Evolutionary conservation across 1,140 invertebrate species (phyloP).

Genomic region (Metaphire vulgaris): DNA sequence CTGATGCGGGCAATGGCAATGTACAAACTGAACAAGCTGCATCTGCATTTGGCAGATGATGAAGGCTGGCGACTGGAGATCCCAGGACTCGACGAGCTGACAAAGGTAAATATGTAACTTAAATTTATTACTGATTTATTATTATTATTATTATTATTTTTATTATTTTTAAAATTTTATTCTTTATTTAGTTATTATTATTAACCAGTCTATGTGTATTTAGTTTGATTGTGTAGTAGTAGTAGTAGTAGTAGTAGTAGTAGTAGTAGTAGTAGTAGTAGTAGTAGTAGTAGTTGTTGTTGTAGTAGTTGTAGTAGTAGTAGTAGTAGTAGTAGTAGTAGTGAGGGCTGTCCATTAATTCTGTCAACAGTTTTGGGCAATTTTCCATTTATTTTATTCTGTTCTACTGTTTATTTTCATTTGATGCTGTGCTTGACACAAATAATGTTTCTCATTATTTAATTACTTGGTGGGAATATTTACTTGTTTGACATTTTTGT

Average conservation of each 20-base stretch:
- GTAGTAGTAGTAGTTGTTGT: too few species aligned
- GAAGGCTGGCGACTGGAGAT: slow-evolving; percentile 50
- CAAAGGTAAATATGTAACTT: slow-evolving; percentile 38
- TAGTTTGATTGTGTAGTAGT: neutral
- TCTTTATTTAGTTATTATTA: neutral
- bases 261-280: neutral
- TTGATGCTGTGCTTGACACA: too few species aligned
- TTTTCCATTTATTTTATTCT: too few species aligned
- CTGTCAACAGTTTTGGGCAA: too few species aligned
- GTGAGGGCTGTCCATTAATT: too few species aligned
- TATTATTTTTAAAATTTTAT: neutral
- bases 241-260: too few species aligned
- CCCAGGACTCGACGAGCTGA: slow-evolving; percentile 42
- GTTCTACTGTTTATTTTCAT: too few species aligned
- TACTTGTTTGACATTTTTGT: too few species aligned
- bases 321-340: too few species aligned
- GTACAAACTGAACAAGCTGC: slow-evolving; percentile 48
- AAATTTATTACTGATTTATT: neutral
- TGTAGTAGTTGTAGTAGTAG: too few species aligned
- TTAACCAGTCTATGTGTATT: neutral
- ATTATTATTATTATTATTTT: neutral
- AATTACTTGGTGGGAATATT: too few species aligned
- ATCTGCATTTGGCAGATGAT: slow-evolving; percentile 49
- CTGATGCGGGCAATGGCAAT: slow-evolving; percentile 41
- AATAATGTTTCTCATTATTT: too few species aligned